phyloP scores from a whole-genome alignment of 2,888 invertebrate genomes.

The Cylindroiulus punctatus region DNA sequence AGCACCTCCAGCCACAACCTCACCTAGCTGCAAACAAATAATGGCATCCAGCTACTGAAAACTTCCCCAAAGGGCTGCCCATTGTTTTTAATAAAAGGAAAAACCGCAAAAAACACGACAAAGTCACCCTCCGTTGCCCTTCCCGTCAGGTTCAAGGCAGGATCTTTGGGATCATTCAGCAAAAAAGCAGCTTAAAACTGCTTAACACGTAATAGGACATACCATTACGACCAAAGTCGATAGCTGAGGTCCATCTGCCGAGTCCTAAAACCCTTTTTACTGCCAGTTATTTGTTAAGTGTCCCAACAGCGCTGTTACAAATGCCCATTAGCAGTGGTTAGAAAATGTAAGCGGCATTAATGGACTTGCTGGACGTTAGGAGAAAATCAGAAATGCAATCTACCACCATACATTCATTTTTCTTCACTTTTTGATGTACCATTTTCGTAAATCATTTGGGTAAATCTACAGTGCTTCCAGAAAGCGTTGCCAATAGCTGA shows the following conservation, averaged over 20 bases:
- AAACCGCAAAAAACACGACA: not conserved
- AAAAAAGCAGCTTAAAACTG: not conserved
- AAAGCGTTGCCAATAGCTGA: too few relatives aligned
- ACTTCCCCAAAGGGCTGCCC: not conserved
- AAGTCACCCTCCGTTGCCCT: constrained; percentile 1
- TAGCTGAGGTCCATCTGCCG: too few relatives aligned
- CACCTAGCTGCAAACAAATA: not conserved
- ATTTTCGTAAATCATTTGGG: too few relatives aligned
- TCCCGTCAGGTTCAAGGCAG: constrained; percentile 12
- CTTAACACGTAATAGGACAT: not conserved
- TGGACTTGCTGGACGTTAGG: too few relatives aligned
- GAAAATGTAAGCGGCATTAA: too few relatives aligned
- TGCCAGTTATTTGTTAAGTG: not conserved
- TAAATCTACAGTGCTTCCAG: too few relatives aligned
- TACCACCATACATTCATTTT: too few relatives aligned
- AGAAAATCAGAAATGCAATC: too few relatives aligned
- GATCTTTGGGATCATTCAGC: not conserved
- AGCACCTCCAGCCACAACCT: not conserved
- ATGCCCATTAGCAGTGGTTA: not conserved
- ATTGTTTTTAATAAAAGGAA: constrained; percentile 11
- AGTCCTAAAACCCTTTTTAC: not conserved
- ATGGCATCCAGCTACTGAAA: not conserved
- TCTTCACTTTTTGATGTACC: too few relatives aligned
- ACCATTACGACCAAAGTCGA: not conserved
- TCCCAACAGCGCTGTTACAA: not conserved